Base-by-base conservation (phyloP, 2,888 invertebrate genomes). In the Callimorpha dominula region DNA sequence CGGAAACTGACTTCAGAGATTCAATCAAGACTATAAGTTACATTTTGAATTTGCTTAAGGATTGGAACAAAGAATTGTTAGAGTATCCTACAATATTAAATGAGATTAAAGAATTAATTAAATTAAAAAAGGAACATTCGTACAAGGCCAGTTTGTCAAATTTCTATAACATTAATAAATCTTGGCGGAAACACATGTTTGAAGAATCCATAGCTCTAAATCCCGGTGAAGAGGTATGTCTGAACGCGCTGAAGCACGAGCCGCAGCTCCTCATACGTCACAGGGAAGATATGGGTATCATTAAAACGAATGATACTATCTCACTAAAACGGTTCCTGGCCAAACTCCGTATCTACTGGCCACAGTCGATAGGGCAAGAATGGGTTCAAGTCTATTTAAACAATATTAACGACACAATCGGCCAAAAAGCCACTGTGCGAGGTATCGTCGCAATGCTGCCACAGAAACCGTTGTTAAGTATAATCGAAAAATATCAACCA, bases 161-260 rank as follows among this genome's bases (percentile, higher is more conserved):
- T 12, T 76, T 94, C 57, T 94, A 93, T 75, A 89, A 91, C 70
- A 84, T 85, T 69, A 90, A 94, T 43, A 94, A 92, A 75, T 85
- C 90, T 17, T 94, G 93, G 93, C 86, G 87, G 72, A 92, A 83
- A 76, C 72, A 78, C 31, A 83, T 94, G 81, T 94, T 94, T 79
- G 88, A 92, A 71, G 90, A 93, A 52, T 94, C 94, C 3, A 57
- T 94, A 62, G 49, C 76, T 31, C 74, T 94, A 72, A 80, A 80
- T 63, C 90, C 90, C 7, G 84, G 83, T 43, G 89, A 91, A 78
- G 82, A 87, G 17, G 89, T 85, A 14, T 90, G 89, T 70, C 67
- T 94, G n/a, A 94, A 94, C 77, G 90, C 89, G 15, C 78, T 94
- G 14, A 94, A 94, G 83, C 94, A 94, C 74, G 89, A 90, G 11